Evolutionary conservation across 2,113 vertebrate species (phyloP).

Genomic region (Tachuris rubrigastra): DNA sequence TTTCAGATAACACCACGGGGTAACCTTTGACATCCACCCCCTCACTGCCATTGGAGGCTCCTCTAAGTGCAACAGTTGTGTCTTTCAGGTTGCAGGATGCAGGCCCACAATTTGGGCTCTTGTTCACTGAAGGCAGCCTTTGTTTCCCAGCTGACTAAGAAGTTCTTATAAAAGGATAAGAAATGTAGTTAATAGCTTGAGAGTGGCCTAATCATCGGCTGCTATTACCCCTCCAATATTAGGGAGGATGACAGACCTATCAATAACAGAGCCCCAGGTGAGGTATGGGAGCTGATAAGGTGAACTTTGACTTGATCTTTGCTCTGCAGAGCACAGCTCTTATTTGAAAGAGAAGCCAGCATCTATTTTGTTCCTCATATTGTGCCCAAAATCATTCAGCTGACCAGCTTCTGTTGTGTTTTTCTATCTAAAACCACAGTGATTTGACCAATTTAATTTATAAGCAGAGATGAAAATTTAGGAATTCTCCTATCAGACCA

Average conservation of each 20-base stretch:
- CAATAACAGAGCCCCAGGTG: constrained; percentile 85
- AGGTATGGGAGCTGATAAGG: constrained; percentile 70
- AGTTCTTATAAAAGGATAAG: constrained; percentile 84
- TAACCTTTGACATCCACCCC: constrained; percentile 88
- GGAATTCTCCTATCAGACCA: background rate
- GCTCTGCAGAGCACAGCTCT: constrained; percentile 81
- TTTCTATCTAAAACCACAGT: constrained; percentile 39
- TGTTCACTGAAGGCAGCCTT: constrained; percentile 79
- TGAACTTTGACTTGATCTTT: constrained; percentile 87
- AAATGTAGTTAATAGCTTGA: constrained; percentile 91
- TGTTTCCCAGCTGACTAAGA: constrained; percentile 81
- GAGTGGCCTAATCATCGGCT: constrained; percentile 90
- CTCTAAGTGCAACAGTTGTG: constrained; percentile 85
- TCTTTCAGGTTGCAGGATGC: constrained; percentile 88
- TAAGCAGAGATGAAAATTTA: constrained; percentile 50
- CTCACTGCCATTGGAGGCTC: constrained; percentile 68
- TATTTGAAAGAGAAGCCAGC: constrained; percentile 83
- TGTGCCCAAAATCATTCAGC: constrained; percentile 85
- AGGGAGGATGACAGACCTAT: constrained; percentile 93
- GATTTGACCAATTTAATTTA: constrained; percentile 71
- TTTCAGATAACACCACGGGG: constrained; percentile 80
- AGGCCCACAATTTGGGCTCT: constrained; percentile 67
- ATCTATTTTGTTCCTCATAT: constrained; percentile 77
- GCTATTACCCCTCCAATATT: constrained; percentile 93
- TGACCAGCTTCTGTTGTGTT: constrained; percentile 64